Evolutionary conservation across 2,113 vertebrate species (phyloP).

Genomic region (Amphiprion percula): DNA sequence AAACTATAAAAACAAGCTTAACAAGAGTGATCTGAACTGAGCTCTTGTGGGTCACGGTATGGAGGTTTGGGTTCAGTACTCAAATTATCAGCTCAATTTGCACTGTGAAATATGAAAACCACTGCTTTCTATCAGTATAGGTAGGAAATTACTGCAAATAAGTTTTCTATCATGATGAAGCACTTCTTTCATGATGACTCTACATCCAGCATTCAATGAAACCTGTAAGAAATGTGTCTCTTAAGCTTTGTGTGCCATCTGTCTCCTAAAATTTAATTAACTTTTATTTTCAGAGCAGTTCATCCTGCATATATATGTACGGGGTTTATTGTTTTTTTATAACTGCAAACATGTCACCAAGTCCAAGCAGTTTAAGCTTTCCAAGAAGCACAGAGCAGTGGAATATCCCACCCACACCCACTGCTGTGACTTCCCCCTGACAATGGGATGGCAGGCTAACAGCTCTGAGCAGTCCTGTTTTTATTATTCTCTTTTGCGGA

Average conservation of each 20-base stretch:
- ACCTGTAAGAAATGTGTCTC: not conserved
- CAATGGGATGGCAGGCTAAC: conserved; percentile 58
- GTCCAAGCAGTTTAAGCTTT: conserved; percentile 43
- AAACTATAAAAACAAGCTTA: not conserved
- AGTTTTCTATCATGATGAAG: not conserved
- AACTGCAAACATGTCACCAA: conserved; percentile 53
- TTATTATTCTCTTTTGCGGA: conserved; percentile 49
- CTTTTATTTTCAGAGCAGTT: conserved; percentile 9
- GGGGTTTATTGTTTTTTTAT: conserved; percentile 48
- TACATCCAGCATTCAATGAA: not conserved
- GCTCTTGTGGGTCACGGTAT: not conserved
- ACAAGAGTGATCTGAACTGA: not conserved
- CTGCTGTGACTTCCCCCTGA: conserved; percentile 46
- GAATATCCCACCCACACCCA: conserved; percentile 41
- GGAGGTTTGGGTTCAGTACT: not conserved
- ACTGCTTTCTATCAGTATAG: not conserved
- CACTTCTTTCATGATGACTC: conserved; percentile 13
- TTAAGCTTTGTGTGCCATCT: too few species aligned
- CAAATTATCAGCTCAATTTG: not conserved
- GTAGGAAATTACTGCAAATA: not conserved
- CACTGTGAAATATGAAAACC: not conserved
- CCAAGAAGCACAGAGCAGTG: conserved; percentile 41
- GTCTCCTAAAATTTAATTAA: conserved; percentile 2
- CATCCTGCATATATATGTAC: not conserved
- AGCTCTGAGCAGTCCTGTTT: conserved; percentile 50